These are phyloP conservation scores for Megaceryle maxima DNA, from an alignment of 2,113 vertebrate species.

Conservation along the genomic window DNA sequence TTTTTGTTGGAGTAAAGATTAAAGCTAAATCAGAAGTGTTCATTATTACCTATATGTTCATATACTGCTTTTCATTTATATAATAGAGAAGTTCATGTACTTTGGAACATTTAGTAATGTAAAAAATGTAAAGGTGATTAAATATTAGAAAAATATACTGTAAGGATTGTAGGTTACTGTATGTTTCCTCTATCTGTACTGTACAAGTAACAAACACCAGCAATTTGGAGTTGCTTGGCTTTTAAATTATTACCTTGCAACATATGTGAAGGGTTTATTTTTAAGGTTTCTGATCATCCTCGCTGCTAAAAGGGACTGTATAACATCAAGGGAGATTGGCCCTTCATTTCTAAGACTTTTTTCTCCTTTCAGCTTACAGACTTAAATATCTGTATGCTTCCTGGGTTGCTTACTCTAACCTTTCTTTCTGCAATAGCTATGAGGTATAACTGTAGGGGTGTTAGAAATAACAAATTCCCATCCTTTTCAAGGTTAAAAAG, in stretches of 20 bases:
- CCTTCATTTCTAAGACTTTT: neutral
- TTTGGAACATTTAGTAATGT: neutral
- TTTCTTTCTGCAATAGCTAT: neutral
- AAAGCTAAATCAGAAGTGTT: neutral
- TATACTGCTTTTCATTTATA: neutral
- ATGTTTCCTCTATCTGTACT: accelerated
- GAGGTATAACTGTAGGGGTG: neutral
- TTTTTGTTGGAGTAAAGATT: neutral
- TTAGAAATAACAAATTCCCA: neutral
- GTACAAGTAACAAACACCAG: neutral
- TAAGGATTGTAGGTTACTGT: neutral
- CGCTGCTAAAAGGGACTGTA: neutral
- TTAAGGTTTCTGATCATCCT: neutral
- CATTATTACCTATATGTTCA: neutral
- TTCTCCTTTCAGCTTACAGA: neutral
- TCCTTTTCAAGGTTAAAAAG: constrained; percentile 11
- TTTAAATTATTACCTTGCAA: neutral
- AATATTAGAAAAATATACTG: neutral
- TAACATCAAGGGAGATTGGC: neutral
- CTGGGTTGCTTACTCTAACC: neutral
- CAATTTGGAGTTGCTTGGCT: neutral
- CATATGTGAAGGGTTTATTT: neutral
- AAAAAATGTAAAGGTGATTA: neutral
- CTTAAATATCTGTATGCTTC: neutral
- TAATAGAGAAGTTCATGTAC: neutral